Base-by-base conservation (phyloP, 1,140 invertebrate genomes). In the Drosophila pallidifrons region DNA sequence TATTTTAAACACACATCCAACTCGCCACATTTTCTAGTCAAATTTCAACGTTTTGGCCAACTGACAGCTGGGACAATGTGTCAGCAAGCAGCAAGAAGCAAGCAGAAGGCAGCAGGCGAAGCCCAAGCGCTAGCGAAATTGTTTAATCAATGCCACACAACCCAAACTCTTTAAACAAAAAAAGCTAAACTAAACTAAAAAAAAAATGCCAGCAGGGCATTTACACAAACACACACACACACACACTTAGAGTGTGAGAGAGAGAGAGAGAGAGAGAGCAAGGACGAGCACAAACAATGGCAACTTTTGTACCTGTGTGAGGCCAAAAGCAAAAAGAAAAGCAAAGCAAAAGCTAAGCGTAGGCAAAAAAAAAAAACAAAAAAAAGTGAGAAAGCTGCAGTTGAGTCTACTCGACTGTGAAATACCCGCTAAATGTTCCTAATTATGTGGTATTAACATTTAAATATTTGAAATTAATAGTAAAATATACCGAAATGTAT, bases 131-230 rank as follows among this genome's bases (percentile, higher is more conserved):
- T 43, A 38, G 41, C 16, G 13, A 65, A 83, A 85, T 81, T 88
- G 85, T 88, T 88, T 85, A 88, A 88, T 88, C 83, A 88, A 88
- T 88, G 87, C 77, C 65, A 52, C 60, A 77, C 41, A 65, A 61
- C 77, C 58, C 77, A 77, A 77, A 73, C 77, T 79, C 77, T 77
- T 77, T 76, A 76, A 77, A 74, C 46, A 5, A 77, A 74, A 52
- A 5, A 57, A 76, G 51, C 45, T 41, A 8, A 58, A 49, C 47
- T 64, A 43, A 67, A 67, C 60, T 72, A 59, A 69, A 54, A 60
- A 16, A 61, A 61, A 69, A 61, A 54, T 54, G 51, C 28, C 51
- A 57, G 65, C 47, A 30, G 58, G 51, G 46, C 54, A 75, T 67
- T 59, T 58, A 64, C 15, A 69, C 13, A 63, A 38, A 49, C 46